Evolutionary conservation across 2,797 vertebrate species (phyloP).

Genomic region (Podarcis siculus): DNA sequence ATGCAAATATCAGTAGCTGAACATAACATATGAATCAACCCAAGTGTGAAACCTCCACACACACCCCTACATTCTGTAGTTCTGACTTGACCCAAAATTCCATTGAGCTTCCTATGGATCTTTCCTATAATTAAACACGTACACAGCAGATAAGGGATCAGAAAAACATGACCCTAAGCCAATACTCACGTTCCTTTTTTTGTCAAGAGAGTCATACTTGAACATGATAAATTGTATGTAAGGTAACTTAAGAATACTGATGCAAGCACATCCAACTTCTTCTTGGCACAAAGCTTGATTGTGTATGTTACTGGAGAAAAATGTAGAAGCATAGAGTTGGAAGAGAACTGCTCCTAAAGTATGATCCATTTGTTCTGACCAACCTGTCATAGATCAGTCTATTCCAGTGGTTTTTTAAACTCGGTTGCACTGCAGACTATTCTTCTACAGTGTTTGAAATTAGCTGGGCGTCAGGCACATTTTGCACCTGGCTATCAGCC

Average conservation of each 20-base stretch:
- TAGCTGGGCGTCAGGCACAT: too few species aligned
- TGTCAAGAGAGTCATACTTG: not conserved
- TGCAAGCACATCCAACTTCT: not conserved
- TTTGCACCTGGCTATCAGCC: too few species aligned
- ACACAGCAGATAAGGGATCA: too few species aligned
- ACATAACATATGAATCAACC: not conserved
- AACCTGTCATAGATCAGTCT: not conserved
- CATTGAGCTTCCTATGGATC: slow-evolving; percentile 28
- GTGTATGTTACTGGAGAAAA: not conserved
- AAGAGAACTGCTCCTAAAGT: not conserved
- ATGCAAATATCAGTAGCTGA: not conserved
- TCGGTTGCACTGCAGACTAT: not conserved
- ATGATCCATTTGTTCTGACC: not conserved
- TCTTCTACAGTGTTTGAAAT: not conserved
- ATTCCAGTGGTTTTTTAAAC: not conserved
- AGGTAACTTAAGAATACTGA: not conserved
- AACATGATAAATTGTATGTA: not conserved
- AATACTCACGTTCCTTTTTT: not conserved
- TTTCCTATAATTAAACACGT: slow-evolving; percentile 21
- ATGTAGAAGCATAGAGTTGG: not conserved
- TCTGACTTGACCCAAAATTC: slow-evolving; percentile 29
- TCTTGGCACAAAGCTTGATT: not conserved
- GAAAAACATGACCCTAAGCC: not conserved
- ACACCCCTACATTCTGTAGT: slow-evolving; percentile 9
- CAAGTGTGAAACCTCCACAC: not conserved